Evolutionary conservation across 2,888 invertebrate genomes (phyloP).

Genomic region (Digitonthophagus gazella): DNA sequence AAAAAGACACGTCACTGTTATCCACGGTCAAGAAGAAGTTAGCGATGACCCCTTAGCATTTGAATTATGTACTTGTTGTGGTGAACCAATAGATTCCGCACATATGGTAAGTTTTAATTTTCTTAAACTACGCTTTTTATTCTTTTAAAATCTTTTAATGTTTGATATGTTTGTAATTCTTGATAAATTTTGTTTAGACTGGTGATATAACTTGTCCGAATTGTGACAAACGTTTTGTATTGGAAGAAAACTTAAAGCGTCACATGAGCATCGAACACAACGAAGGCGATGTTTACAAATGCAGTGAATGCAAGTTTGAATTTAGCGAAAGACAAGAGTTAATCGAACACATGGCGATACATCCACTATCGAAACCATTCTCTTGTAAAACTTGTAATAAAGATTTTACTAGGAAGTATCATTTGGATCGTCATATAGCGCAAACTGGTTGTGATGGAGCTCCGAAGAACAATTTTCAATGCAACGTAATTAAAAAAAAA

Average conservation of each 20-base stretch:
- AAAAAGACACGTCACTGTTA: constrained; percentile 48
- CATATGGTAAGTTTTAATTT: constrained; percentile 20
- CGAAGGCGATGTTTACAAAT: constrained; percentile 58
- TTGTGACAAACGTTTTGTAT: constrained; percentile 73
- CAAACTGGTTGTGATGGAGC: constrained; percentile 68
- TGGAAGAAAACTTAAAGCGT: constrained; percentile 62
- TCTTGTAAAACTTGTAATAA: constrained; percentile 68
- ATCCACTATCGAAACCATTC: constrained; percentile 61
- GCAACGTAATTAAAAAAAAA: constrained; percentile 52
- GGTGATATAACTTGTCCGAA: constrained; percentile 57
- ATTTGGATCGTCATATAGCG: constrained; percentile 67
- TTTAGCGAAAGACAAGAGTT: constrained; percentile 63
- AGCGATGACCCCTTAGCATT: constrained; percentile 47
- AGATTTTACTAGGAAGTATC: constrained; percentile 73
- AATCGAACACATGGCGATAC: constrained; percentile 65
- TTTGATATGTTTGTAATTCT: too few species aligned
- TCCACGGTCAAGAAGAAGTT: constrained; percentile 37
- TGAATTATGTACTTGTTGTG: constrained; percentile 58
- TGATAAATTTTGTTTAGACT: constrained; percentile 42
- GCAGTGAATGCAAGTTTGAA: constrained; percentile 65
- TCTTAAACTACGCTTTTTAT: too few species aligned
- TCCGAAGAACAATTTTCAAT: constrained; percentile 55
- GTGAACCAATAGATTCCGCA: constrained; percentile 57
- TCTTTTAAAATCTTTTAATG: too few species aligned
- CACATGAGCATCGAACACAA: constrained; percentile 72